A percentile compares a stretch with the other conserved stretches of the same genome.
These are phyloP conservation scores for Acomys russatus DNA, from an alignment of 2,797 vertebrate species.

Conservation along the genomic window DNA sequence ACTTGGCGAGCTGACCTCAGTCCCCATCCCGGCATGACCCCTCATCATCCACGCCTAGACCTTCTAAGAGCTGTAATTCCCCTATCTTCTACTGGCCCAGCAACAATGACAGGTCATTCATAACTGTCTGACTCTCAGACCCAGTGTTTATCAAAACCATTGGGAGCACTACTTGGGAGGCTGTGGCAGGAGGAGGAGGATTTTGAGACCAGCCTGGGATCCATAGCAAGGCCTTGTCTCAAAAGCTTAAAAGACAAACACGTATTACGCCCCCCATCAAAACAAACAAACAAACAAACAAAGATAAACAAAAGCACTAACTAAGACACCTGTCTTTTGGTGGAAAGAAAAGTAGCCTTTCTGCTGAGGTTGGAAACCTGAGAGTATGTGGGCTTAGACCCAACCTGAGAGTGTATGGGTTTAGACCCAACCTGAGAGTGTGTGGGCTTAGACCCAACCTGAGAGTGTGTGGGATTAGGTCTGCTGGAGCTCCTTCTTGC, in stretches of 20 bases:
- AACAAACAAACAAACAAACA: not conserved
- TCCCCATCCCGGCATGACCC: not conserved
- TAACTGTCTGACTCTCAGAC: conserved; percentile 2
- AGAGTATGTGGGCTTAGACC: not conserved
- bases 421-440: not conserved
- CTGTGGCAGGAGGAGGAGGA: not conserved
- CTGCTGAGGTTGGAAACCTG: not conserved
- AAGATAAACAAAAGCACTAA: not conserved
- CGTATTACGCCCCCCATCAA: not conserved
- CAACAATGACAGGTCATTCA: not conserved
- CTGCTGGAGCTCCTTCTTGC: not conserved
- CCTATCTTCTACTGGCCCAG: not conserved
- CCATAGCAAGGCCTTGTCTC: not conserved
- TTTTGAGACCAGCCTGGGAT: not conserved
- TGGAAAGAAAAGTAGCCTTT: not conserved
- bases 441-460: not conserved
- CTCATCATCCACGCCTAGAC: not conserved
- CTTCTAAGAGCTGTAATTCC: conserved; percentile 15
- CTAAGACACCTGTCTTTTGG: not conserved
- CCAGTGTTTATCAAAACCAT: not conserved
- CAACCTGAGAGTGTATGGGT: no score
- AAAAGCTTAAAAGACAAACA: not conserved
- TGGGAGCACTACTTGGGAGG: not conserved
- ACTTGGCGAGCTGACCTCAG: conserved; percentile 22
- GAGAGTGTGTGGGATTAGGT: no score